Evolutionary conservation across 1,140 invertebrate species (phyloP), one percentile per base, ranked within the genome.

Genomic region (Thrips palmi): DNA sequence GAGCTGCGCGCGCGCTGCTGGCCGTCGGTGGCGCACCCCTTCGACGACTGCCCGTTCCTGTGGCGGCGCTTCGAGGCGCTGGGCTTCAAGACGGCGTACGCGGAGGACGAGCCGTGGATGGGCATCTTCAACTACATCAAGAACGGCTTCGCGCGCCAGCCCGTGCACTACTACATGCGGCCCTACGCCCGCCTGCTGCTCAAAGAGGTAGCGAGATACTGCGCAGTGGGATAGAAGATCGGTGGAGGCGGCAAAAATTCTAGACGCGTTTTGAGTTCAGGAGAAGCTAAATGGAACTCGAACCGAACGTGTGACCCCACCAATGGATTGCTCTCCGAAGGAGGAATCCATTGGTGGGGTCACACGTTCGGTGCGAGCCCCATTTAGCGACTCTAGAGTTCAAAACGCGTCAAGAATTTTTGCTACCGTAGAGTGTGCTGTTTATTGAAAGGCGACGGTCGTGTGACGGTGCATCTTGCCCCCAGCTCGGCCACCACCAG

Each of bases 61-160:
- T 91, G 84, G 84, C 72, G 80, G 35, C 63, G 67, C 40, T 88
- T 69, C 49, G 66, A 68, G 39, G 54, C 73, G 17, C 58, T 65
- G 8, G 77, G 77, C 2, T 89, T 78, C 50, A 65, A 71, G 1
- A 89, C 87, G 0, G 71, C 72, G 2, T 78, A 78, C 37, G 76
- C 66, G 0, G 86, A 91, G 62, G 86, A 92, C 53, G 62, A 65
- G 3, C 68, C 72, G 0, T 54, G 59, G 17, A 74, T 87, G 21
- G 74, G 74, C 3, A 77, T 78, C 0, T 91, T 88, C 47, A 86
- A 87, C 54, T 88, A 79, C 52, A 50, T 70, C 4, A 82, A 77
- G 51, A 57, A 62, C 27, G 86, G 86, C 1, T 92, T 92, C 52
- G 55, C 65, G 6, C 59, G 71, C 17, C 70, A 70, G 17, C 84